Conservation (phyloP, 2,797 vertebrate genomes). For the Cygnus olor region DNA sequence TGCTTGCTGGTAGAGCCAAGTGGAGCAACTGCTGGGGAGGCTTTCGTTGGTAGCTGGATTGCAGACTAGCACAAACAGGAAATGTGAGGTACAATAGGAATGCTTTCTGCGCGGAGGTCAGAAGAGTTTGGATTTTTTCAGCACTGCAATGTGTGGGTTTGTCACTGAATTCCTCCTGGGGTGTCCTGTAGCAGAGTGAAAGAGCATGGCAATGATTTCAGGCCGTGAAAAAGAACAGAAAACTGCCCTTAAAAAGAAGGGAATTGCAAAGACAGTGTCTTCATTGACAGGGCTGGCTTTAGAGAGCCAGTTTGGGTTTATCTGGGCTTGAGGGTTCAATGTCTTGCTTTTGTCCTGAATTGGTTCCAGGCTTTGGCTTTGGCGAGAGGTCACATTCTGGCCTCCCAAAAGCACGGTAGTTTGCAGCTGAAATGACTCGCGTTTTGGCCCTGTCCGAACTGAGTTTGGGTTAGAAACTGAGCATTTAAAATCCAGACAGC, state of each 20-base stretch:
- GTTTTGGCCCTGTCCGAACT: not conserved
- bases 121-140: not conserved
- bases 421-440: not conserved
- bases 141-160: not conserved
- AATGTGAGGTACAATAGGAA: constrained; percentile 1
- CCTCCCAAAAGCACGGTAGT: not conserved
- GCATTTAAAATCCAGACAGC: not conserved
- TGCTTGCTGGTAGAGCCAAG: constrained; percentile 1
- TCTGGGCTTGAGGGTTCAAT: not conserved
- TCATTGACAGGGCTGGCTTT: not conserved
- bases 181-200: not conserved
- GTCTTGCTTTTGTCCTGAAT: not conserved
- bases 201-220: not conserved
- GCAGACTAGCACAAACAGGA: constrained; percentile 48
- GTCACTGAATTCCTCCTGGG: not conserved
- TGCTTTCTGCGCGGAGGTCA: not conserved
- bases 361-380: not conserved
- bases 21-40: constrained; percentile 20
- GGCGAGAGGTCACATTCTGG: not conserved
- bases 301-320: not conserved
- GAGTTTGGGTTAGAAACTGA: not conserved
- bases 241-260: not conserved
- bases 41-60: not conserved
- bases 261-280: not conserved
- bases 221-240: not conserved